These are phyloP conservation scores for Diaprepes abbreviatus DNA, from an alignment of 2,888 invertebrate species.

Conservation along the genomic window DNA sequence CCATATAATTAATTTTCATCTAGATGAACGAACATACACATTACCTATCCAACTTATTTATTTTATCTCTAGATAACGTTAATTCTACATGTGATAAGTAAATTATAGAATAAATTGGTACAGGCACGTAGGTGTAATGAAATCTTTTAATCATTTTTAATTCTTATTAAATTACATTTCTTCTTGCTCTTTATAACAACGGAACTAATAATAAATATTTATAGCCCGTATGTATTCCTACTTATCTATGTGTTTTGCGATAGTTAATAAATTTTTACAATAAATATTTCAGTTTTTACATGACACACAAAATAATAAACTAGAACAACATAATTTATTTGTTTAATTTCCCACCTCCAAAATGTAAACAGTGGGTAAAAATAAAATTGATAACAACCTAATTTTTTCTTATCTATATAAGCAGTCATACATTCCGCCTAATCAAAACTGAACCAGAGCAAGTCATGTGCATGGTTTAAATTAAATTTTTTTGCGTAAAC, in stretches of 20 bases:
- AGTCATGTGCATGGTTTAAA: constrained; percentile 22
- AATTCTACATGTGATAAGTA: too few relatives aligned
- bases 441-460: constrained; percentile 38
- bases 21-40: too few relatives aligned
- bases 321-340: constrained; percentile 8
- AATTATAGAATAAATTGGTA: too few relatives aligned
- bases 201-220: too few relatives aligned
- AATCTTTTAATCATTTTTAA: too few relatives aligned
- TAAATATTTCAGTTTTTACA: background rate
- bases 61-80: too few relatives aligned
- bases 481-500: constrained; percentile 9
- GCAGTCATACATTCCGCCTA: constrained; percentile 33
- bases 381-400: constrained; percentile 39
- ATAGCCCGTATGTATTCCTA: too few relatives aligned
- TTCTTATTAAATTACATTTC: too few relatives aligned
- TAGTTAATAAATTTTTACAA: background rate
- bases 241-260: background rate
- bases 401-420: constrained; percentile 29
- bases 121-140: too few relatives aligned
- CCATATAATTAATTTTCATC: too few relatives aligned
- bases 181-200: too few relatives aligned
- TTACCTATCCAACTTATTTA: too few relatives aligned
- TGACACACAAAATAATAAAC: constrained; percentile 12
- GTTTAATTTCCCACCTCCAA: constrained; percentile 33
- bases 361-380: constrained; percentile 38